A percentile compares a stretch with the other conserved stretches of the same genome.
These are phyloP conservation scores for Malacosoma neustria DNA, from an alignment of 2,888 invertebrate genomes.

Conservation along the genomic window DNA sequence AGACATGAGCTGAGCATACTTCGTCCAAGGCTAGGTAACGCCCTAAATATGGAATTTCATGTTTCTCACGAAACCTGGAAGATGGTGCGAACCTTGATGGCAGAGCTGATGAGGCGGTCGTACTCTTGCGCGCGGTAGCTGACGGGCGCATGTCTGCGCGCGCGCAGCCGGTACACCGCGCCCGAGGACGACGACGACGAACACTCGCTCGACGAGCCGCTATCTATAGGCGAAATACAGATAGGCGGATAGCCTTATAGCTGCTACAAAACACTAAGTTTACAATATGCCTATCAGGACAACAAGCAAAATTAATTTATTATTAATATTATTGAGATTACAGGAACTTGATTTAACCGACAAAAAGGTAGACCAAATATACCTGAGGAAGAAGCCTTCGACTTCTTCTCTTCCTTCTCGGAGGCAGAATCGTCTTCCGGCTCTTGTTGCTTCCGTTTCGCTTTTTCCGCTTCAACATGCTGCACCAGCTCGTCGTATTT, in stretches of 20 bases:
- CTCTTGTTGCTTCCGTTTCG: constrained; percentile 33
- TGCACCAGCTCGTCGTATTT: constrained; percentile 85
- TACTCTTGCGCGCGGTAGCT: constrained; percentile 94
- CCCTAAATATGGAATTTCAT: too few relatives aligned
- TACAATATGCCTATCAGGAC: too few relatives aligned
- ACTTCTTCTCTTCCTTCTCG: constrained; percentile 18
- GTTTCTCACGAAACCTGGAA: too few relatives aligned
- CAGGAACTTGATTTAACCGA: too few relatives aligned
- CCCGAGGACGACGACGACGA: constrained; percentile 74
- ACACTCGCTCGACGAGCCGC: constrained; percentile 40
- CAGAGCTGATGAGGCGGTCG: constrained; percentile 96
- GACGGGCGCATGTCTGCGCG: constrained; percentile 85
- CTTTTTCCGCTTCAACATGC: constrained; percentile 78
- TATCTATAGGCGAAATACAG: constrained; percentile 13
- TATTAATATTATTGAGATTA: too few relatives aligned
- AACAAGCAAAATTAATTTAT: too few relatives aligned
- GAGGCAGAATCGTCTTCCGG: constrained; percentile 18
- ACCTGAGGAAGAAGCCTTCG: constrained; percentile 10
- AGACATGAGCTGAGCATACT: too few relatives aligned
- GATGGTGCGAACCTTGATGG: constrained; percentile 77
- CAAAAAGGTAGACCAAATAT: too few relatives aligned
- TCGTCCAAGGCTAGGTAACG: too few relatives aligned
- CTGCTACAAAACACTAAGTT: too few relatives aligned
- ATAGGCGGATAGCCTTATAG: background rate
- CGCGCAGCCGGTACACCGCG: constrained; percentile 86